Percentiles rank a stretch among this genome's conserved stretches.
Conservation (phyloP, 2,113 vertebrate species). For the Hippoglossus stenolepis region DNA sequence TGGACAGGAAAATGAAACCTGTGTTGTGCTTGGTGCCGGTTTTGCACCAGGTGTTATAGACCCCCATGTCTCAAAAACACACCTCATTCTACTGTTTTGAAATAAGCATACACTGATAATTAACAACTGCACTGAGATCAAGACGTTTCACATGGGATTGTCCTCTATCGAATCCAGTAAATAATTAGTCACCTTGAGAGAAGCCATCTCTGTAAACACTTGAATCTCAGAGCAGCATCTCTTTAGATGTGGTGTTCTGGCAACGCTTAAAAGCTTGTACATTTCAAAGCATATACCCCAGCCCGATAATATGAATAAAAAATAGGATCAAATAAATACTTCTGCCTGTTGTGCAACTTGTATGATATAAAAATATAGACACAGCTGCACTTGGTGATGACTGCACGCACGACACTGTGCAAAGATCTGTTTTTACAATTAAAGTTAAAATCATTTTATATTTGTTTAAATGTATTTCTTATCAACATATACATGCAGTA, state of each 20-base stretch:
- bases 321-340: neutral
- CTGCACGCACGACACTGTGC: neutral
- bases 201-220: neutral
- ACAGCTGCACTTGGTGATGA: neutral
- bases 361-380: neutral
- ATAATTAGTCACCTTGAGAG: neutral
- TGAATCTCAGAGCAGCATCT: neutral
- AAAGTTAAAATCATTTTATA: neutral
- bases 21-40: no score
- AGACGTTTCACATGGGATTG: neutral
- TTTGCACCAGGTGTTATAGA: neutral
- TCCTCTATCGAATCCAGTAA: neutral
- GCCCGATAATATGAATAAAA: neutral
- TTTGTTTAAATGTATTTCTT: neutral
- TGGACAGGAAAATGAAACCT: no score
- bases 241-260: neutral
- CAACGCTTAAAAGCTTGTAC: neutral
- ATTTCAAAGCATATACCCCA: neutral
- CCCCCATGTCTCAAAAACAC: neutral
- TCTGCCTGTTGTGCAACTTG: neutral
- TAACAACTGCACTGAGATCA: neutral
- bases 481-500: neutral
- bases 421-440: neutral
- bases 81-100: neutral
- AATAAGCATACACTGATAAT: neutral